Evolutionary conservation across 2,797 vertebrate species (phyloP).

Genomic region (Champsocephalus esox): DNA sequence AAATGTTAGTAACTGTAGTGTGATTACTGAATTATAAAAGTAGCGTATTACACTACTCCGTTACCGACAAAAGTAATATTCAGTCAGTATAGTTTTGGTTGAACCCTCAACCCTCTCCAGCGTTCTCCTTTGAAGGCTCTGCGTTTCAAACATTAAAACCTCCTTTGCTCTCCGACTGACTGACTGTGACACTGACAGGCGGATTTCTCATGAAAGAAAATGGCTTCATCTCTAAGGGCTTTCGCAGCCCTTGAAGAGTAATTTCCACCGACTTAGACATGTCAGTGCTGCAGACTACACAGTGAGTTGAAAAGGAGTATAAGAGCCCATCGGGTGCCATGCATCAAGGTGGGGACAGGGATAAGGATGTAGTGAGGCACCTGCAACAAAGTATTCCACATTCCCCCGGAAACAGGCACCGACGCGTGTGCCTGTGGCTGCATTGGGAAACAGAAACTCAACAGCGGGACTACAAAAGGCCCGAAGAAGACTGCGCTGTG

Average conservation of each 20-base stretch:
- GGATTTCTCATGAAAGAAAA: constrained; percentile 63
- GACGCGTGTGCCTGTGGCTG: constrained; percentile 24
- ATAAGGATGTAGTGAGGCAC: constrained; percentile 28
- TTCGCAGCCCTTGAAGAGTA: constrained; percentile 67
- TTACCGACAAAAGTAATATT: too few relatives aligned
- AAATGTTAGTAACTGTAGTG: too few relatives aligned
- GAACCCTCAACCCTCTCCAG: constrained; percentile 35
- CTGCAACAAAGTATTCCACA: constrained; percentile 26
- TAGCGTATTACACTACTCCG: too few relatives aligned
- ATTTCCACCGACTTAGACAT: constrained; percentile 67
- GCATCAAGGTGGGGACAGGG: constrained; percentile 46
- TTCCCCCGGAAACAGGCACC: constrained; percentile 32
- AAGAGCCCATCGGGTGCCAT: constrained; percentile 50
- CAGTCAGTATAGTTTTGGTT: constrained; percentile 40
- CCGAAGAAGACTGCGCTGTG: constrained; percentile 12
- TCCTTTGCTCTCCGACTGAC: constrained; percentile 51
- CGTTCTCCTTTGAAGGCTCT: constrained; percentile 61
- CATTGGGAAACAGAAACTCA: constrained; percentile 31
- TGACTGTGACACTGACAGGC: constrained; percentile 55
- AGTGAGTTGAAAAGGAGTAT: constrained; percentile 64
- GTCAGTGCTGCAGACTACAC: constrained; percentile 57
- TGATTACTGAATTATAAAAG: too few relatives aligned
- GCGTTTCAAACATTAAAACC: constrained; percentile 36
- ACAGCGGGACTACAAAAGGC: constrained; percentile 27
- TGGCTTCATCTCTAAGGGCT: constrained; percentile 53